Base-by-base conservation (phyloP, 2,797 vertebrate species). In the Sebastes taczanowskii region DNA sequence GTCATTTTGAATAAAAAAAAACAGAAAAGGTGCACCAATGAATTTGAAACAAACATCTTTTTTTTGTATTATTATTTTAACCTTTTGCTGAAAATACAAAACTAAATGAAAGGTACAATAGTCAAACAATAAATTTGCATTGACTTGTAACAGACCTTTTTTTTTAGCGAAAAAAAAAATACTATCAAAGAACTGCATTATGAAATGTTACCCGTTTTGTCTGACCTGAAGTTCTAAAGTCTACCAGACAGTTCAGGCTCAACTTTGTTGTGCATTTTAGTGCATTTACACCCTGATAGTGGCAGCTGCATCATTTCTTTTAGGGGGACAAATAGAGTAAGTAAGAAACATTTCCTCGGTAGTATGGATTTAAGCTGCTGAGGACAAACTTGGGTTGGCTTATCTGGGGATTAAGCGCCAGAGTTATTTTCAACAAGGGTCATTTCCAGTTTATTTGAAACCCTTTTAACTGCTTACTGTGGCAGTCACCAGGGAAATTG, bases 391-490 rank as follows among this genome's bases (percentile, higher is more conserved):
- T 78, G 68, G 32, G 18, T 52, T 79, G 75, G 86, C 55, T 90
- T 90, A 62, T 38, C 64, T 58, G 52, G 62, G 71, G 81, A 88
- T 93, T 89, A 92, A 84, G 68, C n/a, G 14, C 70, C 55, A 27
- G 52, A 53, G 49, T 85, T 89, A 77, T 90, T 92, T 86, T 78
- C 73, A 82, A 88, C 60, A 85, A 86, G 80, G 90, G 85, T 78
- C 56, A 74, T 90, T 91, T 93, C 59, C 75, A 72, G 75, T 81
- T 79, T 88, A 66, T 85, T 63, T 89, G 83, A 93, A 91, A 83
- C 77, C 83, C 58, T 81, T 82, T 82, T 67, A 71, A 77, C 91
- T 89, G 91, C 93, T 93, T 90, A 89, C 90, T 80, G 76, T 77
- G 81, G 87, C 84, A 89, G 78, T 62, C 65, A 83, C 80, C 30